phyloP scores from a whole-genome alignment of 2,888 invertebrate species.

The Noctua janthe region DNA sequence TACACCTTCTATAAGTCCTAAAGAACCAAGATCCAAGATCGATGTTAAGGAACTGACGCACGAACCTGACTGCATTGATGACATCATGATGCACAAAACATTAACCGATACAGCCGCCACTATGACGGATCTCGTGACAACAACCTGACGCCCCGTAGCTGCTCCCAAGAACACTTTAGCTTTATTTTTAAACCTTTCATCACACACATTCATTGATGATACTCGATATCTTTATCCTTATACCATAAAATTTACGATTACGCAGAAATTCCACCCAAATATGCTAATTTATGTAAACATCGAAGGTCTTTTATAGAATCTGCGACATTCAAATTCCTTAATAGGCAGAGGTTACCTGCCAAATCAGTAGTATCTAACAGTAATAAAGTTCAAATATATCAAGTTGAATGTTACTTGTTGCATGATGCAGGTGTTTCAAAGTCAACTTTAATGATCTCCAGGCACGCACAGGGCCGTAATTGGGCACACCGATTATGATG shows the following conservation, averaged over 20 bases:
- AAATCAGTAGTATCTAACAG: slow-evolving; percentile 27
- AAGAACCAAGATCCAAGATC: slow-evolving; percentile 34
- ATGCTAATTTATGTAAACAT: slow-evolving; percentile 47
- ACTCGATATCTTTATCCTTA: slow-evolving; percentile 28
- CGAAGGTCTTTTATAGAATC: slow-evolving; percentile 29
- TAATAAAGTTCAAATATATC: slow-evolving; percentile 34
- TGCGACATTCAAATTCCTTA: slow-evolving; percentile 21
- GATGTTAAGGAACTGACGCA: slow-evolving; percentile 30
- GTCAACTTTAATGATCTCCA: slow-evolving; percentile 47
- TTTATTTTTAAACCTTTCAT: slow-evolving; percentile 49
- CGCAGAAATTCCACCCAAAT: slow-evolving; percentile 35
- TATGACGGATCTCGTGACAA: slow-evolving; percentile 37
- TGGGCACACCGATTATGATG: slow-evolving; percentile 45
- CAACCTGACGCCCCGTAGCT: not conserved
- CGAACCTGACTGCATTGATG: slow-evolving; percentile 35
- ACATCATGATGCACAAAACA: slow-evolving; percentile 50
- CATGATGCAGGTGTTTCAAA: slow-evolving; percentile 47
- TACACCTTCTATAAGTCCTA: not conserved
- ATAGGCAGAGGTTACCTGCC: not conserved
- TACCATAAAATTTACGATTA: slow-evolving; percentile 32
- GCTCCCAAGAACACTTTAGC: slow-evolving; percentile 32
- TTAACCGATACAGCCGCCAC: not conserved
- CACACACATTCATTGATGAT: slow-evolving; percentile 45
- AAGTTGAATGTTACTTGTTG: slow-evolving; percentile 36
- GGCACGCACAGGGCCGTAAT: slow-evolving; percentile 61